Evolutionary conservation across 2,797 vertebrate genomes (phyloP).

Genomic region (Loriculus beryllinus): DNA sequence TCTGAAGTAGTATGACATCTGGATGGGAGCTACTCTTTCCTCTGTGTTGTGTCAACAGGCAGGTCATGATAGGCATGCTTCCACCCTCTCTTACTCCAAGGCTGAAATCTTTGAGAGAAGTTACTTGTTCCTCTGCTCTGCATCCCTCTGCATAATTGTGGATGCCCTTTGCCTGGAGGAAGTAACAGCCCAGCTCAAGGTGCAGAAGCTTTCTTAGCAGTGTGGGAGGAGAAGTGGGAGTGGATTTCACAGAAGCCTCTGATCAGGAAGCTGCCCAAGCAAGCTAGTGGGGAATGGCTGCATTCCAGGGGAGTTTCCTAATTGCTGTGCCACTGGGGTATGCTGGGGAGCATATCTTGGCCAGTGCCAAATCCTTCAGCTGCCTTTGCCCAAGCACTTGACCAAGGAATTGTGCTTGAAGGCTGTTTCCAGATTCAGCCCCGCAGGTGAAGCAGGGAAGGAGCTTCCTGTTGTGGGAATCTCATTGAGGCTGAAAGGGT

Average conservation of each 20-base stretch:
- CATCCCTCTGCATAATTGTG: neutral
- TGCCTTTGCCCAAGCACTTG: neutral
- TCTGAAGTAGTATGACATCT: neutral
- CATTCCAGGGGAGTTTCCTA: conserved; percentile 47
- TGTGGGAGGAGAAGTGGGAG: conserved; percentile 32
- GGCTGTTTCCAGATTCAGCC: neutral
- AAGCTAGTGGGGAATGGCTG: conserved; percentile 22
- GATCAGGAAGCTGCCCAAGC: conserved; percentile 44
- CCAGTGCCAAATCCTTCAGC: neutral
- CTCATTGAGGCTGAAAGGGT: neutral
- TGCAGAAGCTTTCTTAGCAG: neutral
- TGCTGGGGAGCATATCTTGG: neutral
- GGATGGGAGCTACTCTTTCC: neutral
- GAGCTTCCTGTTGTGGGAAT: neutral
- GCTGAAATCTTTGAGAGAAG: neutral
- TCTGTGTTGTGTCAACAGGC: neutral
- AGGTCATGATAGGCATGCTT: neutral
- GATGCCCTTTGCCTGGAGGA: conserved; percentile 34
- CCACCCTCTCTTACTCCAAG: neutral
- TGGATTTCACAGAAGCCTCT: conserved; percentile 37
- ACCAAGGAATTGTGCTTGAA: neutral
- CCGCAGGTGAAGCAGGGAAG: neutral
- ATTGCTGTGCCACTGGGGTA: neutral
- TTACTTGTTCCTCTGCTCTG: neutral
- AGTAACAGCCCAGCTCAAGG: neutral